Percentiles rank a stretch among this genome's conserved stretches.
Conservation (phyloP, 1,140 invertebrate genomes). For the Leptopilina clavipes region DNA sequence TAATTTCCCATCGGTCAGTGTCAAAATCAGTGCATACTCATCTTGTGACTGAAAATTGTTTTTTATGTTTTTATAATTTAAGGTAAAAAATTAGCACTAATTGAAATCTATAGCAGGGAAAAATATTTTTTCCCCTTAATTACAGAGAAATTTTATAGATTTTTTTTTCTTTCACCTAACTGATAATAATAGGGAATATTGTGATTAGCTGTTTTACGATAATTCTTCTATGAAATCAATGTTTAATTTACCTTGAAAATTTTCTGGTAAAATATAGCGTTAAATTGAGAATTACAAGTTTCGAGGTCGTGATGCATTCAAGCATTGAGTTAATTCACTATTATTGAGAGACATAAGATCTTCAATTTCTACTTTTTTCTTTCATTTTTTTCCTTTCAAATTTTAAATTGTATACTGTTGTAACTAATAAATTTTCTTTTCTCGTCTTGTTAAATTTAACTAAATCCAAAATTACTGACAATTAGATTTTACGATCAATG, state of each 20-base stretch:
- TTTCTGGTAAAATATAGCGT: constrained; percentile 15
- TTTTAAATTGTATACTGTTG: neutral
- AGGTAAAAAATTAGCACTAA: no score
- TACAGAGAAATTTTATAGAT: no score
- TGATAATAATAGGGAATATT: neutral
- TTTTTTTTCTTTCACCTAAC: neutral
- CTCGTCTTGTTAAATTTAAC: neutral
- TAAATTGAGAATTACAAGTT: constrained; percentile 26
- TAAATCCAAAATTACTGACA: no score
- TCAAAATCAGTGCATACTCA: constrained; percentile 91
- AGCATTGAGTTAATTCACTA: constrained; percentile 25
- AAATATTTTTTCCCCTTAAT: no score
- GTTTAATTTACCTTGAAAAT: constrained; percentile 19
- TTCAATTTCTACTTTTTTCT: neutral
- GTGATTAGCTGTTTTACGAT: constrained; percentile 22
- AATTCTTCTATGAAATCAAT: neutral
- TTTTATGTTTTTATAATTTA: neutral
- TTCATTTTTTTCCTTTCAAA: no score
- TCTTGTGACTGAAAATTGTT: constrained; percentile 82
- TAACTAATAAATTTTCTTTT: neutral
- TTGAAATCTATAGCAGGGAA: no score
- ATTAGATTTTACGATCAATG: no score
- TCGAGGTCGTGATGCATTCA: constrained; percentile 7
- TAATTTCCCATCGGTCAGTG: constrained; percentile 90
- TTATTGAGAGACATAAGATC: neutral